Conservation (phyloP, 2,888 invertebrate species). For the Venusia cambrica region DNA sequence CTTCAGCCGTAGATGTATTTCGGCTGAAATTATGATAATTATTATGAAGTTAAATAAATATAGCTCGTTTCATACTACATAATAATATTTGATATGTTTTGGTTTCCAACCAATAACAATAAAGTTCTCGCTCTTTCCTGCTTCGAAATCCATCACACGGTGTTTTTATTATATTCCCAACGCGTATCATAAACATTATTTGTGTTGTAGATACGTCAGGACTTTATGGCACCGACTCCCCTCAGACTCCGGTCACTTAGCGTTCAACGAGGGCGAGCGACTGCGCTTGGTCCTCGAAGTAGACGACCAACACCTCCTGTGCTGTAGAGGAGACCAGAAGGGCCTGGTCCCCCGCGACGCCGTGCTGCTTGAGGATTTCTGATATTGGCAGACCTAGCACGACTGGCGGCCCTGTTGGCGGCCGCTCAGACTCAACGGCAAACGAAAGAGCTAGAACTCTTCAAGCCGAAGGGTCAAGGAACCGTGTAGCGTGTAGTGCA, state of each 20-base stretch:
- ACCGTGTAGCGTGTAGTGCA: conserved; percentile 24
- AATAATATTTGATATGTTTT: no score
- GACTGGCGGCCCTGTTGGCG: conserved; percentile 72
- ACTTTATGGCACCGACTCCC: conserved; percentile 87
- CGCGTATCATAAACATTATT: no score
- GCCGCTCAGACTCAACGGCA: conserved; percentile 51
- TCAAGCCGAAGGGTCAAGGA: conserved; percentile 2
- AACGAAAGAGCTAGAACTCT: conserved; percentile 31
- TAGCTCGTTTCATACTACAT: no score
- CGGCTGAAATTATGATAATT: no score
- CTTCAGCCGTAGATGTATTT: no score
- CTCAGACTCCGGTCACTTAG: conserved; percentile 89
- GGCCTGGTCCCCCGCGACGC: conserved; percentile 88
- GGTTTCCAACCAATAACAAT: no score
- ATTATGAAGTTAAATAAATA: no score
- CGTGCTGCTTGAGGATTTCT: conserved; percentile 79
- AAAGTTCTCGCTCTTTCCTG: no score
- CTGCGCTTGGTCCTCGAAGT: conserved; percentile 88
- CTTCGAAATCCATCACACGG: no score
- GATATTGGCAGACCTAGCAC: conserved; percentile 71
- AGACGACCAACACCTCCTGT: conserved; percentile 87
- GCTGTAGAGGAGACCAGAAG: conserved; percentile 88
- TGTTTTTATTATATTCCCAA: no score
- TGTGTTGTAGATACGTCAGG: conserved; percentile 81
- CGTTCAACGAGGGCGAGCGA: conserved; percentile 88